Conservation (phyloP, 23 tunicate genomes). For the Trididemnum miniatum region DNA sequence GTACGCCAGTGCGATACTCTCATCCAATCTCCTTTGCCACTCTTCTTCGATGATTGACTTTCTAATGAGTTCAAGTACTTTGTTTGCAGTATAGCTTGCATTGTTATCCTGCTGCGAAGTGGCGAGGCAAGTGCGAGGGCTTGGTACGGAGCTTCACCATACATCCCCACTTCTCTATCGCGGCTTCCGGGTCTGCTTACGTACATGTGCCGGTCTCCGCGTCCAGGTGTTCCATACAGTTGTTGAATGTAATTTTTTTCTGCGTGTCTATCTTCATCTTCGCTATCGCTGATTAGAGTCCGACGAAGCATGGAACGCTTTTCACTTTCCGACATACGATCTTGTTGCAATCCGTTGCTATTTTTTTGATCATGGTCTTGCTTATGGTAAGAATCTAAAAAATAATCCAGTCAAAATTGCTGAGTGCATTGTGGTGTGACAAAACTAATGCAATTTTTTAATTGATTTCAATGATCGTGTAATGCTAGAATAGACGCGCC, state of each 20-base stretch:
- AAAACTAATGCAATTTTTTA: too few relatives aligned
- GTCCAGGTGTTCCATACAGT: background rate
- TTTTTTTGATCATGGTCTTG: too few relatives aligned
- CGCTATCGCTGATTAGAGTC: conserved; percentile 24
- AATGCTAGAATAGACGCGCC: too few relatives aligned
- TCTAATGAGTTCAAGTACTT: background rate
- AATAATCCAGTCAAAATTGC: too few relatives aligned
- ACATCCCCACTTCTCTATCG: background rate
- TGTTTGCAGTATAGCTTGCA: conserved; percentile 6
- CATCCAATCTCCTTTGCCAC: background rate
- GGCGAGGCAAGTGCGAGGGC: conserved; percentile 45
- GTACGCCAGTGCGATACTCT: conserved; percentile 1
- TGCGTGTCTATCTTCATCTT: background rate
- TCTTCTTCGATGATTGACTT: background rate
- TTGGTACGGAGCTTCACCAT: background rate
- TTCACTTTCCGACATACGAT: too few relatives aligned
- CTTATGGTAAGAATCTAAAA: too few relatives aligned
- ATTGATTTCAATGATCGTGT: too few relatives aligned
- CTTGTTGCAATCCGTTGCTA: too few relatives aligned
- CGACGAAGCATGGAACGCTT: too few relatives aligned
- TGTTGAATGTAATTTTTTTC: background rate
- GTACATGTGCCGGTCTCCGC: background rate
- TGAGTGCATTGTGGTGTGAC: too few relatives aligned
- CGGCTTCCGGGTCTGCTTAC: background rate
- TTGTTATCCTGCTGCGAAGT: background rate